Conservation (phyloP, 2,797 vertebrate species). For the Momotus momota region DNA sequence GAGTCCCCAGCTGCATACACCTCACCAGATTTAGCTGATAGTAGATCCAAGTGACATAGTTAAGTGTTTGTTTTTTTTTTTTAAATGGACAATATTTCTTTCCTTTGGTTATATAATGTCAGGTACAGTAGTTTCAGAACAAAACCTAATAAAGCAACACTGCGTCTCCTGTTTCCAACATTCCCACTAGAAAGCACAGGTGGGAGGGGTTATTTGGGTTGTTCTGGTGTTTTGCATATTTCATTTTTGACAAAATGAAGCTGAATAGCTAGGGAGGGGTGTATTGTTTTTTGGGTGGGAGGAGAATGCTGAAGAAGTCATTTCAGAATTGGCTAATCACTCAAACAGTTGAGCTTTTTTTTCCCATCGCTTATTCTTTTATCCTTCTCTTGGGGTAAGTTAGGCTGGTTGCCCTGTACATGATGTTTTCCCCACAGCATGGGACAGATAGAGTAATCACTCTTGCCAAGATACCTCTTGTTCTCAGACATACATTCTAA, state of each 20-base stretch:
- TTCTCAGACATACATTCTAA: background rate
- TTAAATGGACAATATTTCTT: background rate
- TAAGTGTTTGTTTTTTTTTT: background rate
- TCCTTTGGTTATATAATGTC: background rate
- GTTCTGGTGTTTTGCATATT: background rate
- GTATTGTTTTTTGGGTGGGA: background rate
- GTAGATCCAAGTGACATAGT: background rate
- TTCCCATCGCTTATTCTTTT: background rate
- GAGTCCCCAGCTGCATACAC: background rate
- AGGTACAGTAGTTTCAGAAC: background rate
- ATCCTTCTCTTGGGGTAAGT: background rate
- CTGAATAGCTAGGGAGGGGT: background rate
- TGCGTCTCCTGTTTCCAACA: background rate
- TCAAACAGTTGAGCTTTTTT: background rate
- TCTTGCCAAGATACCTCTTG: background rate
- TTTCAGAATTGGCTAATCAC: background rate
- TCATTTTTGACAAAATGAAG: background rate
- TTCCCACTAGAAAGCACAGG: background rate
- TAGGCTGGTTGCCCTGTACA: background rate
- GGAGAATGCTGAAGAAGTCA: background rate
- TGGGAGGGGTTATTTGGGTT: background rate
- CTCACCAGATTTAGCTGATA: background rate
- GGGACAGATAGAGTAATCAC: background rate
- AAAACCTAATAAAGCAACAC: background rate
- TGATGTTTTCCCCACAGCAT: background rate